These are phyloP conservation scores for Caenorhabditis parvicauda DNA, from an alignment of 2,888 invertebrate genomes.

Conservation along the genomic window DNA sequence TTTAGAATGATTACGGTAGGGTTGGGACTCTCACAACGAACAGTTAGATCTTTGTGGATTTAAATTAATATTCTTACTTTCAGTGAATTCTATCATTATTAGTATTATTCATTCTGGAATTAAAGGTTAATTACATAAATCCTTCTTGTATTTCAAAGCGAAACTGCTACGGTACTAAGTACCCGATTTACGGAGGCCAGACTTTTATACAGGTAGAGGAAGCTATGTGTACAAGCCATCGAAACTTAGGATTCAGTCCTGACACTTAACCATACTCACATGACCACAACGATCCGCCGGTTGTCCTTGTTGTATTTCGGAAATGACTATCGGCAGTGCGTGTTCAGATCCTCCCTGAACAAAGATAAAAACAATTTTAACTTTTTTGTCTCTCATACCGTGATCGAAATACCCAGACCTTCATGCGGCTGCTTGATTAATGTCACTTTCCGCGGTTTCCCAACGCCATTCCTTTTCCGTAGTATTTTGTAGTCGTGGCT, in stretches of 20 bases:
- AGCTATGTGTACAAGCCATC: not conserved
- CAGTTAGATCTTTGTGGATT: too few relatives aligned
- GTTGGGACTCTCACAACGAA: too few relatives aligned
- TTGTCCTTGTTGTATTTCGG: constrained; percentile 77
- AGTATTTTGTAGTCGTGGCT: constrained; percentile 26
- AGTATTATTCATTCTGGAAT: too few relatives aligned
- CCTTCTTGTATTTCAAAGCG: too few relatives aligned
- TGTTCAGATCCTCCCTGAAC: constrained; percentile 80
- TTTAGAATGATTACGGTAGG: too few relatives aligned
- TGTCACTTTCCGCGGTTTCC: constrained; percentile 68
- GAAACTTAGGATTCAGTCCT: not conserved
- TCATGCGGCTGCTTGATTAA: constrained; percentile 76
- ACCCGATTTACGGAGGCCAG: too few relatives aligned
- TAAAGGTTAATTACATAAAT: too few relatives aligned
- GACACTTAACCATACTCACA: constrained; percentile 4
- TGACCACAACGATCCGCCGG: constrained; percentile 74
- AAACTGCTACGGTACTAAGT: too few relatives aligned
- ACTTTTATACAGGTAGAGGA: too few relatives aligned
- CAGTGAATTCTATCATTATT: too few relatives aligned
- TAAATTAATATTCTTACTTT: too few relatives aligned
- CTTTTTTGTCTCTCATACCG: constrained; percentile 67
- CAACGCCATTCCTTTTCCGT: constrained; percentile 63
- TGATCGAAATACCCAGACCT: constrained; percentile 81
- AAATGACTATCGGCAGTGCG: constrained; percentile 78
- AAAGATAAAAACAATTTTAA: not conserved